A percentile compares a stretch with the other conserved stretches of the same genome.
Conservation (phyloP, 2,113 vertebrate species). For the Ovibos moschatus region DNA sequence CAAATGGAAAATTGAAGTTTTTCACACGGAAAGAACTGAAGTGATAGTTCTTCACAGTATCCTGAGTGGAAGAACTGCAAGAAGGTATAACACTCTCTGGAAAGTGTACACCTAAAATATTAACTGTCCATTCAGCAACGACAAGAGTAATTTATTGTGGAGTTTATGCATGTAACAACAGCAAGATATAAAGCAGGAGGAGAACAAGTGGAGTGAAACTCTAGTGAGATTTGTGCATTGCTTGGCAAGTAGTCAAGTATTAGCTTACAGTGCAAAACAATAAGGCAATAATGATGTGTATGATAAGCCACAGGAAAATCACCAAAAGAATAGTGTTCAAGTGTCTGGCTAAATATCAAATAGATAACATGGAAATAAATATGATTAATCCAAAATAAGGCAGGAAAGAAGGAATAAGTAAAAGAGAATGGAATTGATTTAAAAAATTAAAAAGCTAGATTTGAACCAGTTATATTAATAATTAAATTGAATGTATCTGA, state of each 20-base stretch:
- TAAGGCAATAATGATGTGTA: background rate
- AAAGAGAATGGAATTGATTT: background rate
- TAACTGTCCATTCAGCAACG: background rate
- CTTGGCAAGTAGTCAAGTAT: background rate
- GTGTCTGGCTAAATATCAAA: background rate
- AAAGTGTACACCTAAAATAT: background rate
- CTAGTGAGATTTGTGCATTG: background rate
- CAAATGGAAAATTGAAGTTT: background rate
- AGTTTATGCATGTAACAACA: background rate
- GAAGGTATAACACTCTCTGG: background rate
- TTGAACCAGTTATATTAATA: background rate
- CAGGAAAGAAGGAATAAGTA: background rate
- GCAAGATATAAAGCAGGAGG: background rate
- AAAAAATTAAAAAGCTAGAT: background rate
- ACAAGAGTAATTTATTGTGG: background rate
- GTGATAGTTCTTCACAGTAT: no score
- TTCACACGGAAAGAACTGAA: background rate
- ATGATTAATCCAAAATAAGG: background rate
- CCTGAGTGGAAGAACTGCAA: background rate
- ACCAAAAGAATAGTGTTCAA: background rate
- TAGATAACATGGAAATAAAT: background rate
- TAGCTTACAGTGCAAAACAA: background rate
- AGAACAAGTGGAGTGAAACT: background rate
- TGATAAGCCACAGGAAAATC: background rate
- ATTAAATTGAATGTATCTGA: background rate